Evolutionary conservation across 2,113 vertebrate species (phyloP).

Genomic region (Gasterosteus nipponicus): DNA sequence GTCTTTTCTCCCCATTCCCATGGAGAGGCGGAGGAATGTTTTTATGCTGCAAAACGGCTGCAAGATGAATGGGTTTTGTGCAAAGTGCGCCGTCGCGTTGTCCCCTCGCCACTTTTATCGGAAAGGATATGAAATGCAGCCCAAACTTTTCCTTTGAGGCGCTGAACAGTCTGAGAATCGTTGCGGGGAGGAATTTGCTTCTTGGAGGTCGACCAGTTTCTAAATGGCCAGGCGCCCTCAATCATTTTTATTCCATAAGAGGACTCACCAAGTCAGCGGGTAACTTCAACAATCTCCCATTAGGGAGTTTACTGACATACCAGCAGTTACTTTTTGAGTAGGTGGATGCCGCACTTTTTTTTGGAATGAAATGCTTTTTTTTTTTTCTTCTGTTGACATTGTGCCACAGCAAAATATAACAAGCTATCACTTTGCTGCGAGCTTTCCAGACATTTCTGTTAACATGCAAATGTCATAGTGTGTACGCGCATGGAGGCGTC

Average conservation of each 20-base stretch:
- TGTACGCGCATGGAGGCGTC: conserved; percentile 10
- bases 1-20: conserved; percentile 62
- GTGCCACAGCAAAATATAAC: conserved; percentile 41
- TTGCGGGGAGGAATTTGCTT: conserved; percentile 36
- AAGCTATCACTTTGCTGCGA: conserved; percentile 51
- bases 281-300: conserved; percentile 35
- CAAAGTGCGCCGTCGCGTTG: conserved; percentile 55
- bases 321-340: conserved; percentile 47
- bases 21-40: conserved; percentile 72
- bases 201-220: conserved; percentile 41
- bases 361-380: conserved; percentile 39
- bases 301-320: conserved; percentile 38
- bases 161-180: conserved; percentile 39
- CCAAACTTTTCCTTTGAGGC: conserved; percentile 43
- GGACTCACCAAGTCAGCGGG: conserved; percentile 34
- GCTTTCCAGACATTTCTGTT: conserved; percentile 43
- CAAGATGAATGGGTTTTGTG: conserved; percentile 71
- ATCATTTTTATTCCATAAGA: conserved; percentile 33
- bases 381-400: conserved; percentile 30
- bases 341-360: conserved; percentile 41
- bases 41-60: conserved; percentile 67
- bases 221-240: conserved; percentile 29
- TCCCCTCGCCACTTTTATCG: conserved; percentile 58
- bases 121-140: conserved; percentile 55
- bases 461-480: conserved; percentile 58